phyloP scores from a whole-genome alignment of 2,888 invertebrate genomes.

The Latrodectus elegans region DNA sequence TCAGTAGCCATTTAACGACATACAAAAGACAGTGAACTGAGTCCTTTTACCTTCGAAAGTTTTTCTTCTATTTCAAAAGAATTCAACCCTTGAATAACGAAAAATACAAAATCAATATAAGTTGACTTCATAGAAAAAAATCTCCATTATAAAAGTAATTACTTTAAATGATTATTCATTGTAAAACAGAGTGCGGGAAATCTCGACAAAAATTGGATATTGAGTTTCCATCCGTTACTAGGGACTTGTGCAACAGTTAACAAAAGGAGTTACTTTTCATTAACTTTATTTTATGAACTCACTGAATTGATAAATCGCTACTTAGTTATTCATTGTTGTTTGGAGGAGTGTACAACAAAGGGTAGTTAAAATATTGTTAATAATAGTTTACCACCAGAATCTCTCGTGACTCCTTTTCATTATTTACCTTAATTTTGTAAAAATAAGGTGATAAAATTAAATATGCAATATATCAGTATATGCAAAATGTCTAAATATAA shows the following conservation, averaged over 20 bases:
- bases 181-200: neutral
- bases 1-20: too few species aligned
- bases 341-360: neutral
- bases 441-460: too few species aligned
- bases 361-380: too few species aligned
- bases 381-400: too few species aligned
- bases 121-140: neutral
- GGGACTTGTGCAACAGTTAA: conserved; percentile 13
- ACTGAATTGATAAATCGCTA: conserved; percentile 1
- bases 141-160: conserved; percentile 12
- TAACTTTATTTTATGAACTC: neutral
- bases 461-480: too few species aligned
- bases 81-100: too few species aligned
- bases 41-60: too few species aligned
- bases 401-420: too few species aligned
- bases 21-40: too few species aligned
- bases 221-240: conserved; percentile 28
- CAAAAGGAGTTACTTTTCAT: conserved; percentile 11
- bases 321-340: neutral
- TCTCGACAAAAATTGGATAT: conserved; percentile 25
- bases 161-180: neutral
- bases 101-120: neutral
- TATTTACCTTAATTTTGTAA: too few species aligned
- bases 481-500: too few species aligned
- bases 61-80: too few species aligned